Evolutionary conservation across 1,140 invertebrate genomes (phyloP), one percentile per base, ranked within the genome.

Genomic region (Drosophila gunungcola): DNA sequence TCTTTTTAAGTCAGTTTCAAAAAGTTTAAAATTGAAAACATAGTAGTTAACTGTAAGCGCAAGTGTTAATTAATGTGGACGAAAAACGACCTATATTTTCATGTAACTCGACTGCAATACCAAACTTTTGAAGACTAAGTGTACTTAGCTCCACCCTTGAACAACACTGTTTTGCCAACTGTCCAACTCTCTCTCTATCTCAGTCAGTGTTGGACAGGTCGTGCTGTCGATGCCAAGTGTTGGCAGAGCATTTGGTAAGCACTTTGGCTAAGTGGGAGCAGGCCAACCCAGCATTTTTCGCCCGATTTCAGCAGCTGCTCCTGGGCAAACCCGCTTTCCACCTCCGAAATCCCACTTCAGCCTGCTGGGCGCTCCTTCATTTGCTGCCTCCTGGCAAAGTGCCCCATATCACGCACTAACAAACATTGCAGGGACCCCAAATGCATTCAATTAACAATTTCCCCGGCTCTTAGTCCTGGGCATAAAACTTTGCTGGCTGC

Each of bases 401-500:
- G 75, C 77, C 56, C 58, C 72, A 63, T 77, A 81, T 76, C 55
- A 61, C 62, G 77, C 70, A 69, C 61, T 74, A 65, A 61, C 81
- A 84, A 84, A 84, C 77, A 84, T 60, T 58, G 76, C 64, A 57
- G 43, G 73, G 65, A 74, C 46, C 72, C 39, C 54, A 78, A 85
- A 86, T 85, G 83, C 82, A 85, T 85, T 85, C 82, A 86, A 85
- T 85, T 85, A 86, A 85, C 82, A 85, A 86, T 88, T 82, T 78
- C 72, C 34, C 67, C 62, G 62, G 52, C 62, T 48, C 72, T 48
- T 48, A 53, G 16, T 32, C 39, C 34, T 54, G 58, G 65, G 65
- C 61, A 41, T 16, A 42, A 84, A 84, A 85, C 48, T 85, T 85
- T 86, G 46, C 39, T 52, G 49, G 60, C 53, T 34, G 62, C 32